A percentile compares a stretch with the other conserved stretches of the same genome.
Evolutionary conservation across 2,113 vertebrate species (phyloP).

Genomic region (Crotalus helleri): DNA sequence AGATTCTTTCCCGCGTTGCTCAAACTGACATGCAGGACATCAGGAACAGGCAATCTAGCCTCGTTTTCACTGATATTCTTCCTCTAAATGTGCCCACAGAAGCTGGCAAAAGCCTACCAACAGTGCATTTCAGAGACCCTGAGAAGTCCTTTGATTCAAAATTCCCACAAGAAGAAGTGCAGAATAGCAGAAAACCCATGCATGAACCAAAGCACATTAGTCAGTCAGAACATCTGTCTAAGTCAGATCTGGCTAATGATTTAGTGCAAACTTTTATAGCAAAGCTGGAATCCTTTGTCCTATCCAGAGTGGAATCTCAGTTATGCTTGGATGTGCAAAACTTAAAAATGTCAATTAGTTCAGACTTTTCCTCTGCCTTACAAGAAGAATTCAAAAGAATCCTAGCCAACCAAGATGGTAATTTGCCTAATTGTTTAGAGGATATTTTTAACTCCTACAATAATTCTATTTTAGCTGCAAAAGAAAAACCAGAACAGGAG

Average conservation of each 20-base stretch:
- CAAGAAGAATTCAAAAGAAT: constrained; percentile 3
- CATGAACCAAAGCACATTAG: not conserved
- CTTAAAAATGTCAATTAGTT: not conserved
- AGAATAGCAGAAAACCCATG: not conserved
- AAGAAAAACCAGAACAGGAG: not conserved
- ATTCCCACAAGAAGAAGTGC: not conserved
- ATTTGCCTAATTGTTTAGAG: not conserved
- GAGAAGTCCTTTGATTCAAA: not conserved
- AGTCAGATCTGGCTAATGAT: not conserved
- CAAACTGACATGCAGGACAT: not conserved
- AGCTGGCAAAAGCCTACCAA: not conserved
- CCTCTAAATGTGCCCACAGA: not conserved
- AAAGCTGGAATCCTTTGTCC: constrained; percentile 9
- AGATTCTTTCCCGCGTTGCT: not conserved
- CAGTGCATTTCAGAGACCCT: not conserved
- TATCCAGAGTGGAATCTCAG: constrained; percentile 8
- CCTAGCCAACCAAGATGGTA: not conserved
- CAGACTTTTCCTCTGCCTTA: not conserved
- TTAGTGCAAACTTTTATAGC: not conserved
- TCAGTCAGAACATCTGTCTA: not conserved
- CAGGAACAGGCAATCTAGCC: not conserved
- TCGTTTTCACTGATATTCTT: not conserved
- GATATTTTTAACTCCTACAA: constrained; percentile 1
- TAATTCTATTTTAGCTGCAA: not conserved
- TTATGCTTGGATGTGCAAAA: constrained; percentile 1